These are phyloP conservation scores for Drosophila subquinaria DNA, from an alignment of 2,888 invertebrate species.

Conservation along the genomic window DNA sequence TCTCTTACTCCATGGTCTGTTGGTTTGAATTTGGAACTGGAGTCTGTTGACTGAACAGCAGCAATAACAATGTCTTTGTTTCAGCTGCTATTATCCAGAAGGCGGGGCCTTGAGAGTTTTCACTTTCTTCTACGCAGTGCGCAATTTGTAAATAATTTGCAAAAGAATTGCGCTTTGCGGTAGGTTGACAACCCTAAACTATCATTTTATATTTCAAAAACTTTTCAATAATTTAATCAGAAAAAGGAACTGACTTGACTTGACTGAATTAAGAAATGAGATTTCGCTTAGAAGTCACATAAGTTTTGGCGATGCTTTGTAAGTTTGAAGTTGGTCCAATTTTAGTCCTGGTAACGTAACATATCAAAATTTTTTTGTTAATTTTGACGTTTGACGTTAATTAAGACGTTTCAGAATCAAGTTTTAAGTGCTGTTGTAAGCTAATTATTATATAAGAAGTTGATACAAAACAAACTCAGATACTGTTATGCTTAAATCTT, in stretches of 20 bases:
- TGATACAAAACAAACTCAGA: no score
- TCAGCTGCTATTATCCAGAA: constrained; percentile 42
- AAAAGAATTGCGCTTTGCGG: constrained; percentile 7
- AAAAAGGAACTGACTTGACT: no score
- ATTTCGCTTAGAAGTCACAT: no score
- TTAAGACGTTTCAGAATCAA: no score
- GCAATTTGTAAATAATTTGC: constrained; percentile 24
- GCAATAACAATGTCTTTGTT: constrained; percentile 61
- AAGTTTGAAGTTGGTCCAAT: no score
- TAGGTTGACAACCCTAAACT: constrained; percentile 8
- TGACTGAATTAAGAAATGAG: no score
- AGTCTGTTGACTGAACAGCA: constrained; percentile 36
- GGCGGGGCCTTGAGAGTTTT: constrained; percentile 4
- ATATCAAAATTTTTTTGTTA: no score
- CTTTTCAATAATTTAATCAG: not conserved
- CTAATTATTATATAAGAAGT: no score
- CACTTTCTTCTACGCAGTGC: constrained; percentile 20
- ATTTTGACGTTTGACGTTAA: no score
- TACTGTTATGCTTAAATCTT: not conserved
- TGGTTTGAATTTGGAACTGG: constrained; percentile 26
- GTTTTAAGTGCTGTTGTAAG: no score
- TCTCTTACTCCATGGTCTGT: constrained; percentile 43
- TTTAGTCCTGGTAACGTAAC: no score
- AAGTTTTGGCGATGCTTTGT: no score
- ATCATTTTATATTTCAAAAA: not conserved